Evolutionary conservation across 1,140 invertebrate species (phyloP), one percentile per base, ranked within the genome.

Genomic region (Atopsyche davidsoni): DNA sequence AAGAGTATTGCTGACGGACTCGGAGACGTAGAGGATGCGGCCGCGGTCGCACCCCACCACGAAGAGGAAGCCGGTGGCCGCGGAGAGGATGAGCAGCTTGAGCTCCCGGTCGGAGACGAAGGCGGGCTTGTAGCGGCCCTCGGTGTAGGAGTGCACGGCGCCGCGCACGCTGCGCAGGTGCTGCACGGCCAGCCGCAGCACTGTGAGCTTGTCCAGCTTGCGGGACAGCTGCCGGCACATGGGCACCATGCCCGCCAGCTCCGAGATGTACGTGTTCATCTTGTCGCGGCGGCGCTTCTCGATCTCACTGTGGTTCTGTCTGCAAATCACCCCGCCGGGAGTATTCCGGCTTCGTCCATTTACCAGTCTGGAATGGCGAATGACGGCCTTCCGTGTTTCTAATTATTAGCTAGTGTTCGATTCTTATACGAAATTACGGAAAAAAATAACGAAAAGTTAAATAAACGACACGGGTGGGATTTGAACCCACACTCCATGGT

Each of bases 201-300:
- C 92, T 0, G 92, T 96, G 41, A 96, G 71, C 66, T 96, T 96
- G 70, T 96, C 93, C 52, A 96, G 69, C 71, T 96, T 96, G 14
- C 91, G 73, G 6, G 89, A 86, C 87, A 93, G 92, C 1, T 89
- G 87, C 60, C 87, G 85, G 63, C 92, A 96, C 87, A 94, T 92
- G 1, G 92, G 93, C 6, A 97, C 81, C 80, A 96, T 88, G 1
- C 83, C 77, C 21, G 90, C 89, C 22, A 97, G 65, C 67, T 96
- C 92, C 0, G 85, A 86, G 50, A 97, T 95, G 67, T 94, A 96
- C 0, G 85, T 92, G 70, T 96, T 96, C 92, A 96, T 96, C 70
- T 96, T 96, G 65, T 97, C 92, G 13, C 93, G 76, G 2, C 93
- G 75, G 1, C 92, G 75, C 65, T 96, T 96, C 67, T 97, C 93